Evolutionary conservation across 2,888 invertebrate species (phyloP).

Genomic region (Argyresthia goedartella): DNA sequence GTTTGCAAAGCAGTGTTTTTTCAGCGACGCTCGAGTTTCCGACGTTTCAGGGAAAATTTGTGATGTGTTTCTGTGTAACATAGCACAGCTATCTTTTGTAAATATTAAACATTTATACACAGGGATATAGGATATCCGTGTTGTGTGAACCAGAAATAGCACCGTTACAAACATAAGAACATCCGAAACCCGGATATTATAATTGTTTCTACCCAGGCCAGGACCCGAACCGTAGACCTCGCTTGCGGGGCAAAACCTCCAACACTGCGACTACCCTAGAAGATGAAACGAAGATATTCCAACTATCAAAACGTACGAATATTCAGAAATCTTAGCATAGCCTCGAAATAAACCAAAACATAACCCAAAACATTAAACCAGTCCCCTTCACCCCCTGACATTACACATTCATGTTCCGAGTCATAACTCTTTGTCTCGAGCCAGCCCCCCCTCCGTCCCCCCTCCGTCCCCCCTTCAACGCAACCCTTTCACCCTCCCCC

Average conservation of each 20-base stretch:
- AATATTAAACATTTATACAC: no score
- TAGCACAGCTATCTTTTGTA: no score
- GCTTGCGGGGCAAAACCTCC: no score
- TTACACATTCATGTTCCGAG: constrained; percentile 1
- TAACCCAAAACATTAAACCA: not conserved
- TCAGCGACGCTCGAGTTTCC: constrained; percentile 20
- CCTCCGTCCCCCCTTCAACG: constrained; percentile 16
- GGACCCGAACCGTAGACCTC: no score
- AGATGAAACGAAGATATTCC: no score
- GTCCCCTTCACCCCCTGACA: not conserved
- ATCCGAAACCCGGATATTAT: no score
- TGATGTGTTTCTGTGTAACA: not conserved
- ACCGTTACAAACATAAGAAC: no score
- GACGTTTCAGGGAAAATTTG: not conserved
- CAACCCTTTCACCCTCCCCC: constrained; percentile 43
- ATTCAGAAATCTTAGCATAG: not conserved
- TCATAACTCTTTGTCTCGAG: not conserved
- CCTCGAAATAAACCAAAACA: not conserved
- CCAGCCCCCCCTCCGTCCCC: not conserved
- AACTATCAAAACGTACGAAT: not conserved
- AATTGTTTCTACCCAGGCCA: no score
- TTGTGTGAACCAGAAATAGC: no score
- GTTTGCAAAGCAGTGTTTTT: constrained; percentile 42
- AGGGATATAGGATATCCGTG: no score
- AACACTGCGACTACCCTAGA: no score